phyloP scores from a whole-genome alignment of 2,888 invertebrate species.

The Noctua janthe region DNA sequence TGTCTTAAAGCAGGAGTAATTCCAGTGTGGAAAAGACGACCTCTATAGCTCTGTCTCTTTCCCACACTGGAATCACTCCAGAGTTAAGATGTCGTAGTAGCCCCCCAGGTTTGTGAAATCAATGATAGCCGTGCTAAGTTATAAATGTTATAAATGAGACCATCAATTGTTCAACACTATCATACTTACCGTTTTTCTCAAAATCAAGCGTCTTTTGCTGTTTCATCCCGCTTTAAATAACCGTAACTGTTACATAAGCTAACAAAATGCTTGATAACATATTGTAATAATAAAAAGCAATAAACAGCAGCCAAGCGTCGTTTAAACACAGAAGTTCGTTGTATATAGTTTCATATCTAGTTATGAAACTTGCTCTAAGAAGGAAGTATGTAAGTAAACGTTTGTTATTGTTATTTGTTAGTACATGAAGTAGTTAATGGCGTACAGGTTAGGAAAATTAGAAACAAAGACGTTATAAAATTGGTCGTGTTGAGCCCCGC shows the following conservation, averaged over 20 bases:
- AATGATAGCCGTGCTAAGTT: neutral
- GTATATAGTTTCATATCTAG: conserved; percentile 15
- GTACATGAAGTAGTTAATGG: conserved; percentile 29
- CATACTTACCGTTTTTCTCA: neutral
- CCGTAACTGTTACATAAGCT: neutral
- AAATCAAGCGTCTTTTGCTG: neutral
- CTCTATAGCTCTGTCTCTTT: too few relatives aligned
- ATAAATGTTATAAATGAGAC: neutral
- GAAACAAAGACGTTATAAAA: conserved; percentile 47
- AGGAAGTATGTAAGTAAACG: conserved; percentile 39
- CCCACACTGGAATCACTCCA: too few relatives aligned
- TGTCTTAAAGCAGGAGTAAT: too few relatives aligned
- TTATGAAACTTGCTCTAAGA: conserved; percentile 38
- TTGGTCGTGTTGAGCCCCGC: conserved; percentile 19
- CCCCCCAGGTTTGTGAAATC: neutral
- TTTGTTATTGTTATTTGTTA: conserved; percentile 46
- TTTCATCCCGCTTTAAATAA: neutral
- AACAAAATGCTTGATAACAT: neutral
- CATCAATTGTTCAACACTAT: neutral
- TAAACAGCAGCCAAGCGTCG: conserved; percentile 13
- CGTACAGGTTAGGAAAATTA: conserved; percentile 25
- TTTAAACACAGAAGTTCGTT: neutral
- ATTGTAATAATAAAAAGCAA: conserved; percentile 23
- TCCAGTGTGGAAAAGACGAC: too few relatives aligned
- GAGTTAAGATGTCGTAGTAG: too few relatives aligned